A percentile compares a stretch with the other conserved stretches of the same genome.
These are phyloP conservation scores for Apistogramma diplotaenia DNA, from an alignment of 2,113 vertebrate genomes.

Conservation along the genomic window DNA sequence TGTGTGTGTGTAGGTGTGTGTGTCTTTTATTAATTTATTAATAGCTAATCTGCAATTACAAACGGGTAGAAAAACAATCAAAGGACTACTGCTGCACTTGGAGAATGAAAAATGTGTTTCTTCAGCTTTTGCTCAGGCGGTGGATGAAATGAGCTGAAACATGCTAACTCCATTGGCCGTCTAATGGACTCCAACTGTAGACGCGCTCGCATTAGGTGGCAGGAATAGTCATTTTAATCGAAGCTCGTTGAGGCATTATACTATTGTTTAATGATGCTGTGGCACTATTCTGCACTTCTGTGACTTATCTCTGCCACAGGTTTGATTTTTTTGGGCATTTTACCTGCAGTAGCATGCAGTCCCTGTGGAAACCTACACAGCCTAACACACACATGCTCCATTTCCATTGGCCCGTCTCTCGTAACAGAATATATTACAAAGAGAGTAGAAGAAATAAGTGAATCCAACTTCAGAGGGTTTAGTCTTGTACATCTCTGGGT, in stretches of 20 bases:
- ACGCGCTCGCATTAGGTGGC: conserved; percentile 16
- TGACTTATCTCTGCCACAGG: not conserved
- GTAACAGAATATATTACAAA: not conserved
- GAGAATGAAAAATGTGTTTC: not conserved
- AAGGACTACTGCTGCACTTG: not conserved
- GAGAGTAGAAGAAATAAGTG: not conserved
- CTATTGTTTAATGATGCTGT: conserved; percentile 47
- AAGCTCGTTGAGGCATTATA: conserved; percentile 18
- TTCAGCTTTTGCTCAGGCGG: not conserved
- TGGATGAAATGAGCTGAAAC: conserved; percentile 37
- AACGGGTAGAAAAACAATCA: not conserved
- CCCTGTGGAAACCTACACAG: not conserved
- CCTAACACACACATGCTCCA: not conserved
- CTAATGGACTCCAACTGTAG: conserved; percentile 43
- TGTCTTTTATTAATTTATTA: too few relatives aligned
- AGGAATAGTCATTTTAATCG: conserved; percentile 51
- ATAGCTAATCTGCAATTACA: not conserved
- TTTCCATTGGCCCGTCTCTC: not conserved
- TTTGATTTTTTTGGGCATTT: not conserved
- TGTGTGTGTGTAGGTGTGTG: too few relatives aligned
- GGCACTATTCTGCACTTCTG: not conserved
- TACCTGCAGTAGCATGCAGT: not conserved
- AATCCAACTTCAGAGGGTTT: conserved; percentile 8
- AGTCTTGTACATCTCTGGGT: not conserved
- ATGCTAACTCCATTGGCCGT: conserved; percentile 42